Evolutionary conservation across 2,113 vertebrate species (phyloP).

Genomic region (Ochotona princeps): DNA sequence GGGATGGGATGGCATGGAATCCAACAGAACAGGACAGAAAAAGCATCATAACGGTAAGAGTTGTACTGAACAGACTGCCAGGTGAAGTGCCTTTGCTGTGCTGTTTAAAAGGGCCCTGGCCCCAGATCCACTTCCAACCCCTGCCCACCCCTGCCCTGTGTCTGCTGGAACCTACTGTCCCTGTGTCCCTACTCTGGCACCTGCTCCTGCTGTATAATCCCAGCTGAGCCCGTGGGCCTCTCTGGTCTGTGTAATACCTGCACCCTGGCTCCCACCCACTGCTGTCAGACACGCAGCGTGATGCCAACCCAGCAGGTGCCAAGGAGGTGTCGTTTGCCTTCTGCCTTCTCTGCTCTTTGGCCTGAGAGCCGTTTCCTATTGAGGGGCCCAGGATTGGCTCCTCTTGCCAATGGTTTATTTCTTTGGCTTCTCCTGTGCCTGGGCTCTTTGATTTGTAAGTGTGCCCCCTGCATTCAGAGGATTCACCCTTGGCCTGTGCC

Average conservation of each 20-base stretch:
- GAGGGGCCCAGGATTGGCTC: neutral
- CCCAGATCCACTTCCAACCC: neutral
- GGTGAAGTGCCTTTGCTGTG: neutral
- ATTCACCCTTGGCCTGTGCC: neutral
- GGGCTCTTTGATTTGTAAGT: neutral
- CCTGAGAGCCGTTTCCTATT: neutral
- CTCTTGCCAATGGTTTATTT: neutral
- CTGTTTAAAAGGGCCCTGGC: too few relatives aligned
- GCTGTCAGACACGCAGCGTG: accelerated
- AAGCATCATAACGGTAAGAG: too few relatives aligned
- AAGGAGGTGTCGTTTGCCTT: neutral
- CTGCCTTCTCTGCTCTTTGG: neutral
- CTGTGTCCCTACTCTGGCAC: too few relatives aligned
- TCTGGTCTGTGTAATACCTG: neutral
- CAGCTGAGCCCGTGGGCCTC: neutral
- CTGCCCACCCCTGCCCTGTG: too few relatives aligned
- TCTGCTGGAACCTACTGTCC: too few relatives aligned
- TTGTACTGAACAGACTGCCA: neutral
- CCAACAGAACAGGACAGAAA: neutral
- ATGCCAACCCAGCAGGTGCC: neutral
- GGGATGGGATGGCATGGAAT: accelerated
- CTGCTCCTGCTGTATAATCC: neutral
- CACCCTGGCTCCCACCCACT: accelerated
- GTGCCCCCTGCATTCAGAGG: neutral
- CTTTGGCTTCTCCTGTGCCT: neutral